Evolutionary conservation across 2,113 vertebrate genomes (phyloP).

Genomic region (Orientallactaga bullata): DNA sequence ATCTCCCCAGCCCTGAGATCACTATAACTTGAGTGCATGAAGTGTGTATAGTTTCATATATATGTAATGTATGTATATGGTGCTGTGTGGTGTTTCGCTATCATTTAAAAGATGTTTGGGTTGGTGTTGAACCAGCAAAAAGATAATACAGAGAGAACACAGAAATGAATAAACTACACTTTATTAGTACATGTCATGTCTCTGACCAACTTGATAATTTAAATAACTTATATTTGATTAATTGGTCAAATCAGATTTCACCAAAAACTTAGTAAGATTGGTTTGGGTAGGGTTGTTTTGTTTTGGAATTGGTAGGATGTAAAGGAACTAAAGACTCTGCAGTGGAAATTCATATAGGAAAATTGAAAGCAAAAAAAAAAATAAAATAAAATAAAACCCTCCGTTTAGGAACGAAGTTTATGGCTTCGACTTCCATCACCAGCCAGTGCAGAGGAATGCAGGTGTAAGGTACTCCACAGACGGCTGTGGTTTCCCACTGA

Average conservation of each 20-base stretch:
- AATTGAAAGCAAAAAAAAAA: no score
- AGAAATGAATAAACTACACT: neutral
- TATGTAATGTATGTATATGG: neutral
- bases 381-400: no score
- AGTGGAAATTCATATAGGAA: neutral
- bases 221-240: constrained; percentile 32
- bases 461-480: neutral
- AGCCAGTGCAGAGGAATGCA: neutral
- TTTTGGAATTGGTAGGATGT: neutral
- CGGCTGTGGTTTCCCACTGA: neutral
- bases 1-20: no score
- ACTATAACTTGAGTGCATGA: no score
- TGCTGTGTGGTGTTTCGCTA: neutral
- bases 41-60: no score
- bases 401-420: no score
- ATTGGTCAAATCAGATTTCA: constrained; percentile 21
- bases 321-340: neutral
- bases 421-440: neutral
- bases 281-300: no score
- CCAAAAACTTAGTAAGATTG: neutral
- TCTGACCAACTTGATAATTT: constrained; percentile 5
- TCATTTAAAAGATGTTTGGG: neutral
- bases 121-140: constrained; percentile 45
- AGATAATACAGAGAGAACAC: neutral
- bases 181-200: neutral